Conservation (phyloP, 2,888 invertebrate species). For the Augochlorella aurata region DNA sequence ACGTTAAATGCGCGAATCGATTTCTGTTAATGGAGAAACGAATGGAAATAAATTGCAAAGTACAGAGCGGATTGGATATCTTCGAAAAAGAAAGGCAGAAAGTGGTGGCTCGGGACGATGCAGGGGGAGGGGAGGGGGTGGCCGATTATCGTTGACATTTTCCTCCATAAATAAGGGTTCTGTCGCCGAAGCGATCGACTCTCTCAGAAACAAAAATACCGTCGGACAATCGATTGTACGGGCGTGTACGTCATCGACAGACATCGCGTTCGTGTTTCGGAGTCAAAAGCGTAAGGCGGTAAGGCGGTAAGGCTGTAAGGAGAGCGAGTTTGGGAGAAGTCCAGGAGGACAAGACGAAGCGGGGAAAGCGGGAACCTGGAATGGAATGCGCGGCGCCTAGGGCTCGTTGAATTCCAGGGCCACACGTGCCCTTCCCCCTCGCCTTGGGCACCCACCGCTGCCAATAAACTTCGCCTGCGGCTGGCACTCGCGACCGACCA, state of each 20-base stretch:
- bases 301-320: constrained; percentile 61
- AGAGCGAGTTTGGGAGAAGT: constrained; percentile 68
- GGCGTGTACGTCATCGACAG: constrained; percentile 35
- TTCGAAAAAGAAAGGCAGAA: not conserved
- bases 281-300: constrained; percentile 65
- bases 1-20: no score
- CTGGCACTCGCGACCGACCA: constrained; percentile 72
- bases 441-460: constrained; percentile 69
- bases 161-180: constrained; percentile 36
- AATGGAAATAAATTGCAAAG: no score
- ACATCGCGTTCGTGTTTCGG: constrained; percentile 59
- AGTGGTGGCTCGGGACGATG: not conserved
- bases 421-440: constrained; percentile 80
- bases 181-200: not conserved
- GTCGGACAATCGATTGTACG: not conserved
- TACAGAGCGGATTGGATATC: not conserved
- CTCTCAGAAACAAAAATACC: constrained; percentile 16
- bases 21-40: not conserved
- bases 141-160: constrained; percentile 34
- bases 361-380: constrained; percentile 72
- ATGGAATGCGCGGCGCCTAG: constrained; percentile 85
- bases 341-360: constrained; percentile 43
- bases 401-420: constrained; percentile 84
- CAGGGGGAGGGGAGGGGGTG: not conserved
- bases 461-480: constrained; percentile 80